Conservation (phyloP, 2,797 vertebrate species). For the Pitangus sulphuratus region DNA sequence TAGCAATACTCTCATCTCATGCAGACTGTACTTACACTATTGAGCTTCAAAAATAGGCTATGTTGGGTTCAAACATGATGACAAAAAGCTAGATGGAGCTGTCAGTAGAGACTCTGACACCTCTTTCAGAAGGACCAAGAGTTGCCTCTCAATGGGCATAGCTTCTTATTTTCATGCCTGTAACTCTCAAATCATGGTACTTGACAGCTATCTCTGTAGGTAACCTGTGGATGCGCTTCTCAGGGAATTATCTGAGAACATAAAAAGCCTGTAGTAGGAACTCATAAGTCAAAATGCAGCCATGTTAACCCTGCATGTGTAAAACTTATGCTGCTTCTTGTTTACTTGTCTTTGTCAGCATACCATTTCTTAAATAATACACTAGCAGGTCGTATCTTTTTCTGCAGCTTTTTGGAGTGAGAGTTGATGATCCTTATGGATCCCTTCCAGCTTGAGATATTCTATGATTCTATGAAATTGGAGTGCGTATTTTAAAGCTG, state of each 20-base stretch:
- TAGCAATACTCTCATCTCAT: background rate
- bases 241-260: background rate
- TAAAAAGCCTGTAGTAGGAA: background rate
- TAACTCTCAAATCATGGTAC: background rate
- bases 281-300: background rate
- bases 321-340: background rate
- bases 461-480: background rate
- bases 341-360: background rate
- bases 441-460: background rate
- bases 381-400: fast-evolving
- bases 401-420: background rate
- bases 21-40: background rate
- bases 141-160: fast-evolving
- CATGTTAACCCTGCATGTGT: fast-evolving
- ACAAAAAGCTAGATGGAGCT: background rate
- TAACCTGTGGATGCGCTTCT: background rate
- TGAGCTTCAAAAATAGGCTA: background rate
- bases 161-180: background rate
- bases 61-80: fast-evolving
- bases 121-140: background rate
- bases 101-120: background rate
- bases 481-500: background rate
- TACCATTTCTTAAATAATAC: background rate
- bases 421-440: background rate
- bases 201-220: background rate